Percentiles rank a stretch among this genome's conserved stretches.
phyloP scores from a whole-genome alignment of 2,113 vertebrate genomes.

The Pterocles burchelli region DNA sequence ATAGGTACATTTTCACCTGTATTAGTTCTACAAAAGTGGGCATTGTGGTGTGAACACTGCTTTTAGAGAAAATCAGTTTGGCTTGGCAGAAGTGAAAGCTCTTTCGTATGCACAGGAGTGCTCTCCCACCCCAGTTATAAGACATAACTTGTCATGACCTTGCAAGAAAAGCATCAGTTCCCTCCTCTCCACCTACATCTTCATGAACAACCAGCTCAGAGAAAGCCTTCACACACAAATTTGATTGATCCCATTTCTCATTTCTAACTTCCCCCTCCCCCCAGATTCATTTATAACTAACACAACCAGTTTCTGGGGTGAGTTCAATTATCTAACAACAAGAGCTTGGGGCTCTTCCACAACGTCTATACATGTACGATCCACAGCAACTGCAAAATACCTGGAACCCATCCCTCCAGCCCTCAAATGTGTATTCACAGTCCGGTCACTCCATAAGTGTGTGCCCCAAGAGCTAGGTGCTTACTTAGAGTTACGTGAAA shows the following conservation, averaged over 20 bases:
- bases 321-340: neutral
- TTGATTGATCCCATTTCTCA: neutral
- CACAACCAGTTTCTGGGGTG: neutral
- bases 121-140: neutral
- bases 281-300: neutral
- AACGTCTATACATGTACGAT: neutral
- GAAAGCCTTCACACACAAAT: neutral
- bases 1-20: neutral
- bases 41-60: neutral
- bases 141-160: neutral
- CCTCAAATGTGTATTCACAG: neutral
- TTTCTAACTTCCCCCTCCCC: neutral
- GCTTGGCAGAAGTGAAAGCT: neutral
- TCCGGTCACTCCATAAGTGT: accelerated
- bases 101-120: neutral
- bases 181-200: neutral
- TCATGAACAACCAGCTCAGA: neutral
- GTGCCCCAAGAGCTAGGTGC: neutral
- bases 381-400: neutral
- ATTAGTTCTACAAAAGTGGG: neutral
- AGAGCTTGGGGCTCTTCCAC: neutral
- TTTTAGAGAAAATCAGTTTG: neutral
- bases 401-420: neutral
- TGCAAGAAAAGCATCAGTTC: neutral
- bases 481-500: neutral